A percentile compares a stretch with the other conserved stretches of the same genome.
phyloP scores from a whole-genome alignment of 2,797 vertebrate genomes.

The Gadopsis bispinosus region DNA sequence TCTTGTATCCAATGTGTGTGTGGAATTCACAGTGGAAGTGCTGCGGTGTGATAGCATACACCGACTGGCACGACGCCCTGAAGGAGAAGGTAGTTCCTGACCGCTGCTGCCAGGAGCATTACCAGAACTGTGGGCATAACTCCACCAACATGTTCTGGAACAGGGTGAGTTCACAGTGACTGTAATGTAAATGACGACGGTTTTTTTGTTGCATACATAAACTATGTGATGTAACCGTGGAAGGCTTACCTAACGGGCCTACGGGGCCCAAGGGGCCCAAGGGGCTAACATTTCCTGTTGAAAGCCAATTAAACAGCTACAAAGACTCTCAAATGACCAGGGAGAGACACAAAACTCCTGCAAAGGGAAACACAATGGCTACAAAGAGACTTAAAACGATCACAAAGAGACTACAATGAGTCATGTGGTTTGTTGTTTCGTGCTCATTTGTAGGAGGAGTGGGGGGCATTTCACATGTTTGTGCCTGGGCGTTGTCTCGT shows the following conservation, averaged over 20 bases:
- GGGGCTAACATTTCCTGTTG: background rate
- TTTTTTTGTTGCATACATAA: background rate
- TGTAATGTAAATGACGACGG: background rate
- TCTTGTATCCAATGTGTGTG: conserved; percentile 25
- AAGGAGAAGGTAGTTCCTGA: conserved; percentile 95
- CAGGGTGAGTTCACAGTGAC: conserved; percentile 82
- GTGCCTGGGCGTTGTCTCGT: background rate
- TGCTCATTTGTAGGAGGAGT: background rate
- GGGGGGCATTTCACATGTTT: background rate
- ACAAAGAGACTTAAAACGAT: background rate
- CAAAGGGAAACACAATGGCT: background rate
- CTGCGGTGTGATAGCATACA: conserved; percentile 94
- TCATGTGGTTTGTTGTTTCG: background rate
- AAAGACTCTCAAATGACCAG: background rate
- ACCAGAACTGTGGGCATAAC: conserved; percentile 94
- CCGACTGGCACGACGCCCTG: conserved; percentile 94
- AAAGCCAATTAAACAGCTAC: conserved; percentile 9
- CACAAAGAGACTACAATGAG: too few species aligned
- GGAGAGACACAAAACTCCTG: background rate
- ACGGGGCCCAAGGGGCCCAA: background rate
- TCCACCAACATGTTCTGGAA: conserved; percentile 93
- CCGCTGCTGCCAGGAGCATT: conserved; percentile 96
- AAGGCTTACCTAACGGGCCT: background rate
- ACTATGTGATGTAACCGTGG: background rate
- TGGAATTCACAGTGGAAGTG: conserved; percentile 91